Conservation (phyloP, 1,140 invertebrate genomes). For the Watersipora subatra region DNA sequence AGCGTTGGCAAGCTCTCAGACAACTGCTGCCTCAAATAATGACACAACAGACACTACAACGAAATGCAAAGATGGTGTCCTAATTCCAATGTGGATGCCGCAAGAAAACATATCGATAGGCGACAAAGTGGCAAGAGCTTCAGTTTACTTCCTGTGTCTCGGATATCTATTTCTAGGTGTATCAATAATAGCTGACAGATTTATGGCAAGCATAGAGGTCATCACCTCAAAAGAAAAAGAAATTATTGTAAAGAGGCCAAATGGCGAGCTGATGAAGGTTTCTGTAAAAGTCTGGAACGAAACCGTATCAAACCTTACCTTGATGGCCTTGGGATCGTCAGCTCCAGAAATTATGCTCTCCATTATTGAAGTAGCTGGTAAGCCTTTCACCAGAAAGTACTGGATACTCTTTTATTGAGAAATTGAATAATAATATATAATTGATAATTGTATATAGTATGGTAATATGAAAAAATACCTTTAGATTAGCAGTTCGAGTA, state of each 20-base stretch:
- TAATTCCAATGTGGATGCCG: conserved; percentile 48
- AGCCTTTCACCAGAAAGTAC: neutral
- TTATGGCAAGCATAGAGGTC: conserved; percentile 98
- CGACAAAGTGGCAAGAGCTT: conserved; percentile 62
- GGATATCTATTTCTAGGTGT: conserved; percentile 94
- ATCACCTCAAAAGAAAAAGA: conserved; percentile 94
- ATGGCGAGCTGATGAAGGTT: conserved; percentile 73
- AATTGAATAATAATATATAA: too few species aligned
- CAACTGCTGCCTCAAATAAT: neutral
- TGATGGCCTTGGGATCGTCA: conserved; percentile 98
- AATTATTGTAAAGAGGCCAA: conserved; percentile 61
- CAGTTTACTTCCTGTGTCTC: conserved; percentile 76
- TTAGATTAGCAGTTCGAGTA: too few species aligned
- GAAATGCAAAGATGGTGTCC: conserved; percentile 27
- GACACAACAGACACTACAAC: conserved; percentile 14
- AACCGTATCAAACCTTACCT: conserved; percentile 92
- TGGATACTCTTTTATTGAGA: too few species aligned
- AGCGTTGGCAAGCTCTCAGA: too few species aligned
- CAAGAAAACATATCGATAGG: conserved; percentile 49
- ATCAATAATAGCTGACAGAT: conserved; percentile 93
- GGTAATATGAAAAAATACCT: too few species aligned
- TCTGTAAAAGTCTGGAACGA: conserved; percentile 69
- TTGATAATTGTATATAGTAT: too few species aligned
- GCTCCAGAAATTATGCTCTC: conserved; percentile 95
- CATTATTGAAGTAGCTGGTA: conserved; percentile 75